Conservation (phyloP, 1,140 invertebrate species). For the Trachymyrmex cornetzi region DNA sequence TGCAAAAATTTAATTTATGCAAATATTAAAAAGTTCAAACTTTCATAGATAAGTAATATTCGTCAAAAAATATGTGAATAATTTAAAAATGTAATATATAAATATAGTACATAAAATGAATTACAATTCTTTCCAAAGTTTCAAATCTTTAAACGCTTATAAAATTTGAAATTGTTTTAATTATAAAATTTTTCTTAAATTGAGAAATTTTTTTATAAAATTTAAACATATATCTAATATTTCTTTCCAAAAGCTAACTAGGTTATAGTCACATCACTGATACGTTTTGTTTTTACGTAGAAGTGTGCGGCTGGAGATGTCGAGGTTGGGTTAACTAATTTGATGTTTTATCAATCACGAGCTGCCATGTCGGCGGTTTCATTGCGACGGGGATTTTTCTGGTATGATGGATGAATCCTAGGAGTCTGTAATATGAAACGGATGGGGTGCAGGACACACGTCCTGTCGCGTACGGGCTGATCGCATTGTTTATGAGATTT, state of each 20-base stretch:
- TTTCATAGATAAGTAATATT: not conserved
- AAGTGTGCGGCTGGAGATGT: conserved; percentile 45
- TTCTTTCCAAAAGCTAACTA: not conserved
- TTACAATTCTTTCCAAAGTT: not conserved
- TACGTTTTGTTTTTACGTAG: conserved; percentile 27
- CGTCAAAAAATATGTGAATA: not conserved
- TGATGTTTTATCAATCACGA: conserved; percentile 83
- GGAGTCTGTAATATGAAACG: conserved; percentile 78
- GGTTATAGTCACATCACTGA: not conserved
- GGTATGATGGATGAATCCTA: conserved; percentile 81
- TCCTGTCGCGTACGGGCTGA: conserved; percentile 55
- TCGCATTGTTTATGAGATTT: conserved; percentile 82
- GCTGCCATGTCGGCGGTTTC: conserved; percentile 72
- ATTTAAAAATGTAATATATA: not conserved
- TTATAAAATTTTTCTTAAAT: not conserved
- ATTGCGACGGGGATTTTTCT: conserved; percentile 72
- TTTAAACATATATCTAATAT: not conserved
- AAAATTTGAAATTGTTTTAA: not conserved
- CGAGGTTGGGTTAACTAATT: conserved; percentile 73
- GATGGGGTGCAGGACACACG: conserved; percentile 39
- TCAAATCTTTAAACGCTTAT: not conserved
- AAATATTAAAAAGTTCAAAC: not conserved
- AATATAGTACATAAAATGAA: not conserved
- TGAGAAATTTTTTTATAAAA: not conserved
- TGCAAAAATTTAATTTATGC: not conserved